Conservation (phyloP, 2,888 invertebrate species). For the Gryllus longicercus region DNA sequence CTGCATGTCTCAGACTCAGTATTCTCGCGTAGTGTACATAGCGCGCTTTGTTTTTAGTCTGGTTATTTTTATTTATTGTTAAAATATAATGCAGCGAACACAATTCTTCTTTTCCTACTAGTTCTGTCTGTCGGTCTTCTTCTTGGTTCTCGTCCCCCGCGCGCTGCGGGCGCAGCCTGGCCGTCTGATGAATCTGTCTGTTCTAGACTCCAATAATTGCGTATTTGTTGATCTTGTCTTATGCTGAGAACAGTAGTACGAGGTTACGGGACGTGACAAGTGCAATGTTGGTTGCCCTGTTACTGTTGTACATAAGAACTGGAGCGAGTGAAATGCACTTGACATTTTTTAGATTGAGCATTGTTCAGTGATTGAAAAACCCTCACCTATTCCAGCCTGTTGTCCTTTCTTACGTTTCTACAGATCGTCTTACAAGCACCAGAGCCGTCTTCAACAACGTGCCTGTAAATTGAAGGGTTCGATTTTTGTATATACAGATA, state of each 20-base stretch:
- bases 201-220: conserved; percentile 17
- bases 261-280: conserved; percentile 17
- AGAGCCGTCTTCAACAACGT: too few relatives aligned
- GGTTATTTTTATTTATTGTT: conserved; percentile 17
- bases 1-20: conserved; percentile 17
- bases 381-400: neutral
- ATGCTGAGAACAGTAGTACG: conserved; percentile 10
- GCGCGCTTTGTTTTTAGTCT: conserved; percentile 17
- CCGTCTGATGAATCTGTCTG: neutral
- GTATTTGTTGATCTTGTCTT: conserved; percentile 9
- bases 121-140: neutral
- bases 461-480: too few relatives aligned
- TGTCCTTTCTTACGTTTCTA: too few relatives aligned
- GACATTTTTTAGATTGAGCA: conserved; percentile 35
- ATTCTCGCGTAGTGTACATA: neutral
- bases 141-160: neutral
- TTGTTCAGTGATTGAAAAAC: conserved; percentile 27
- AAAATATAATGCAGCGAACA: neutral
- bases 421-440: too few relatives aligned
- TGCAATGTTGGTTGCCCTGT: conserved; percentile 17
- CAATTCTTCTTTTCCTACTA: neutral
- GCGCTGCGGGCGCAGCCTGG: neutral
- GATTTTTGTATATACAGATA: too few relatives aligned
- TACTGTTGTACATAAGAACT: conserved; percentile 34
- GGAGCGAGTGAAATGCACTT: conserved; percentile 36